These are phyloP conservation scores for Cathartes aura DNA, from an alignment of 2,113 vertebrate species.

Conservation along the genomic window DNA sequence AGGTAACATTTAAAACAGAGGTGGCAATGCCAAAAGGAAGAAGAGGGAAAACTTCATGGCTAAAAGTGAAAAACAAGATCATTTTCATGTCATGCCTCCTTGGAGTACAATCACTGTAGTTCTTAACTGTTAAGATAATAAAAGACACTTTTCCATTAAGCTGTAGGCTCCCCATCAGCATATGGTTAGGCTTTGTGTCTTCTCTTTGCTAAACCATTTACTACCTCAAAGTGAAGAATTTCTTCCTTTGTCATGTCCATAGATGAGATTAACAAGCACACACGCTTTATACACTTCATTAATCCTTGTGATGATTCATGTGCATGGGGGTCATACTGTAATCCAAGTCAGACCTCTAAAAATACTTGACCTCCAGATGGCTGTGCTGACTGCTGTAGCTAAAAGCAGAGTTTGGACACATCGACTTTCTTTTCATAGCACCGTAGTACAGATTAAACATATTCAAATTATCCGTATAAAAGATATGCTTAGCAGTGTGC, in stretches of 20 bases:
- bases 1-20: background rate
- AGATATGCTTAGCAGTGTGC: background rate
- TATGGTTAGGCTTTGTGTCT: background rate
- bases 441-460: background rate
- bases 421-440: background rate
- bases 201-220: constrained; percentile 45
- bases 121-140: background rate
- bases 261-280: constrained; percentile 46
- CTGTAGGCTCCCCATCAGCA: background rate
- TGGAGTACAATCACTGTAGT: background rate
- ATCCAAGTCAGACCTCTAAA: constrained; percentile 48
- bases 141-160: background rate
- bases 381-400: background rate
- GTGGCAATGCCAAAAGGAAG: background rate
- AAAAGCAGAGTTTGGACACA: background rate
- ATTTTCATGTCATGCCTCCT: background rate
- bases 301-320: constrained; percentile 46
- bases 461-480: background rate
- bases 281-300: constrained; percentile 22
- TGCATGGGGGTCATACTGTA: background rate
- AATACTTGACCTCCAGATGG: constrained; percentile 54
- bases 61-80: background rate
- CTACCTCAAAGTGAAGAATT: constrained; percentile 55
- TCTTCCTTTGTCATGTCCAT: constrained; percentile 54
- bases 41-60: background rate